Evolutionary conservation across 2,113 vertebrate species (phyloP).

Genomic region (Accipiter virgatus): DNA sequence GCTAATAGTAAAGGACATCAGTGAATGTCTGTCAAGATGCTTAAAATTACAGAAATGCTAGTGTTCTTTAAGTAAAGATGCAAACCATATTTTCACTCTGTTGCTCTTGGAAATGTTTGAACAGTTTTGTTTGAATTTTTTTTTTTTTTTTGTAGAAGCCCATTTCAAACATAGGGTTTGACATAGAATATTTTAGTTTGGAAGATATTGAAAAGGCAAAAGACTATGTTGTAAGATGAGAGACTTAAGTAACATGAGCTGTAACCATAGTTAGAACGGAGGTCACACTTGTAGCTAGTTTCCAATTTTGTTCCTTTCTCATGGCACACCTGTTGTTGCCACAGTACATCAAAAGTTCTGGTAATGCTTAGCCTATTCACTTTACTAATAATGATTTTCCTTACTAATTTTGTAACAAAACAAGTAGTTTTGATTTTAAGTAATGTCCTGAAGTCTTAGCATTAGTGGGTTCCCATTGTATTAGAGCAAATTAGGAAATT

Average conservation of each 20-base stretch:
- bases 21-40: neutral
- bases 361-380: neutral
- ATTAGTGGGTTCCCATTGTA: neutral
- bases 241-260: neutral
- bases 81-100: neutral
- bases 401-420: neutral
- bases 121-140: neutral
- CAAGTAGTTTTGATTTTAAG: conserved; percentile 6
- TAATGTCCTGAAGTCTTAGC: neutral
- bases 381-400: neutral
- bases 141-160: neutral
- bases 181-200: neutral
- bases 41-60: neutral
- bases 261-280: neutral
- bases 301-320: neutral
- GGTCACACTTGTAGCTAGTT: neutral
- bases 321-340: neutral
- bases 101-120: neutral
- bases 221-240: neutral
- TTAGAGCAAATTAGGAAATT: conserved; percentile 14
- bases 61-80: neutral
- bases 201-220: neutral
- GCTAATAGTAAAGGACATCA: neutral
- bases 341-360: neutral
- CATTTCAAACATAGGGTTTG: neutral